Conservation (phyloP, 2,888 invertebrate species). For the Hydraecia micacea region DNA sequence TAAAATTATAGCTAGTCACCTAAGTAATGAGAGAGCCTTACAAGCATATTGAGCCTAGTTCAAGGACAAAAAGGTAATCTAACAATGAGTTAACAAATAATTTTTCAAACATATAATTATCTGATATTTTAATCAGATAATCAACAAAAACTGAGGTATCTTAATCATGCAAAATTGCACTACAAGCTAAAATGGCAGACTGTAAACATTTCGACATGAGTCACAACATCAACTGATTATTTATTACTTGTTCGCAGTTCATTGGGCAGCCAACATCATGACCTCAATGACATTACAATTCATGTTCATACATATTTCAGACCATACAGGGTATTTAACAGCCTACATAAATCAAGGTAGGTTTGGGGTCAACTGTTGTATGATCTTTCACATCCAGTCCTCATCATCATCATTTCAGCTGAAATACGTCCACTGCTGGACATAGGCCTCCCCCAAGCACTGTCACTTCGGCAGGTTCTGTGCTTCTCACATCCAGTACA, state of each 20-base stretch:
- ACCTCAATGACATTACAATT: conserved; percentile 24
- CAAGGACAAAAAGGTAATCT: not conserved
- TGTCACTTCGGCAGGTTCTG: not conserved
- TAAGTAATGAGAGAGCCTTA: not conserved
- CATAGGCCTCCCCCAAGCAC: not conserved
- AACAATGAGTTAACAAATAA: conserved; percentile 1
- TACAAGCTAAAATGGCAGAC: not conserved
- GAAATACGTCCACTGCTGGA: not conserved
- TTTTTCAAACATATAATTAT: not conserved
- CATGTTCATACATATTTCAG: not conserved
- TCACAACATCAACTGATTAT: conserved; percentile 26
- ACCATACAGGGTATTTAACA: not conserved
- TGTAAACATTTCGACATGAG: conserved; percentile 37
- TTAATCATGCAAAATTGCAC: conserved; percentile 16
- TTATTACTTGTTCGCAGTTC: conserved; percentile 29
- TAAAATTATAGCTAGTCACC: not conserved
- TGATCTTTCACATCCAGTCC: not conserved
- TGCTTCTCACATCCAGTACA: not conserved
- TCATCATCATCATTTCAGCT: not conserved
- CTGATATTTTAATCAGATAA: conserved; percentile 13
- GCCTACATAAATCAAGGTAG: not conserved
- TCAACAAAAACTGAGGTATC: not conserved
- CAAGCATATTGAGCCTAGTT: conserved; percentile 1
- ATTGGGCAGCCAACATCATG: conserved; percentile 32
- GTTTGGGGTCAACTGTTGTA: not conserved